Conservation (phyloP, 2,797 vertebrate species). For the Cheirogaleus major region DNA sequence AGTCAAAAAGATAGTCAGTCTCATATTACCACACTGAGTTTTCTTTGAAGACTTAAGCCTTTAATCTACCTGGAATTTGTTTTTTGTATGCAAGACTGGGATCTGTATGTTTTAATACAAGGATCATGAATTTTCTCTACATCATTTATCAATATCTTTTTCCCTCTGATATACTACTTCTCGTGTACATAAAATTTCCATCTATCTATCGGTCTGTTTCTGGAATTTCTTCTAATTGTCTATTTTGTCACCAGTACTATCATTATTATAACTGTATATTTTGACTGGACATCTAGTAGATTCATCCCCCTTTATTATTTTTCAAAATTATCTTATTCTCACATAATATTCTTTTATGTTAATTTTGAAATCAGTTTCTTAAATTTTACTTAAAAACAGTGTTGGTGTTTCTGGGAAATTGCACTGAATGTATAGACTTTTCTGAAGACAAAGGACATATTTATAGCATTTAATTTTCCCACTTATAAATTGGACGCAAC, state of each 20-base stretch:
- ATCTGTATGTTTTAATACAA: background rate
- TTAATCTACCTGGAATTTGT: background rate
- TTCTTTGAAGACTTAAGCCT: background rate
- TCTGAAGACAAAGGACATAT: background rate
- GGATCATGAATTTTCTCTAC: background rate
- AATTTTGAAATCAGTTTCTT: background rate
- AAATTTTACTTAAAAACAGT: constrained; percentile 17
- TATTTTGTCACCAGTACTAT: background rate
- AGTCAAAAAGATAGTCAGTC: background rate
- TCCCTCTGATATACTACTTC: background rate
- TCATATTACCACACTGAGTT: background rate
- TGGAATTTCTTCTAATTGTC: background rate
- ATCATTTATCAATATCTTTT: background rate
- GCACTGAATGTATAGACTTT: background rate
- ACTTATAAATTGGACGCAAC: background rate
- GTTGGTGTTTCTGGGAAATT: background rate
- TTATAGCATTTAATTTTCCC: background rate
- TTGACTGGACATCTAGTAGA: background rate
- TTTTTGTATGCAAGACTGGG: background rate
- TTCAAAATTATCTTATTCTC: background rate
- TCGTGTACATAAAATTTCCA: background rate
- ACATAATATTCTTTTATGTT: background rate
- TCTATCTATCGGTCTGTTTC: background rate
- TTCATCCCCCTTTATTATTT: background rate
- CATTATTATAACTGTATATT: background rate